phyloP scores from a whole-genome alignment of 2,113 vertebrate genomes.

The Noctilio leporinus region DNA sequence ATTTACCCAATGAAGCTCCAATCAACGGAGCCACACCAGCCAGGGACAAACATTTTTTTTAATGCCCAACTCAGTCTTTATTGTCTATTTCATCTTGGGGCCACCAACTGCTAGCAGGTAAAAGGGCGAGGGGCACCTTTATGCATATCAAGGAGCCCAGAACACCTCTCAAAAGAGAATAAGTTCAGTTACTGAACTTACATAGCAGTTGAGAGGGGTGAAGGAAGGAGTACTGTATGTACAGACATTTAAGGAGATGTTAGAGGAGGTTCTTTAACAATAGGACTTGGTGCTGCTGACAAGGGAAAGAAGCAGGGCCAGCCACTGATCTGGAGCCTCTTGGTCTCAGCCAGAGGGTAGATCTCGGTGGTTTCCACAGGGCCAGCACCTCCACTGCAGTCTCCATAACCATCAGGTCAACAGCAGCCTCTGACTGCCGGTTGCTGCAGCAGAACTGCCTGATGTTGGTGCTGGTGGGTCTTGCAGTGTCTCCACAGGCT shows the following conservation, averaged over 20 bases:
- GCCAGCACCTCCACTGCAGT: constrained; percentile 72
- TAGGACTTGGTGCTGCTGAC: neutral
- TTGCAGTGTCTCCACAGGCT: constrained; percentile 91
- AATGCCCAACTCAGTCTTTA: constrained; percentile 67
- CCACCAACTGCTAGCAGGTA: constrained; percentile 12
- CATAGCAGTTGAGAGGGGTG: neutral
- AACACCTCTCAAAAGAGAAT: neutral
- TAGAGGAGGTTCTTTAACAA: neutral
- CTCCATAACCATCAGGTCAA: constrained; percentile 63
- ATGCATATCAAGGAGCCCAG: neutral
- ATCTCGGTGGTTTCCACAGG: constrained; percentile 78
- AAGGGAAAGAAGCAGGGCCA: neutral
- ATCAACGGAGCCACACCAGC: too few species aligned
- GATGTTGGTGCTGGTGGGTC: constrained; percentile 80
- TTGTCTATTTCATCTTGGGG: constrained; percentile 38
- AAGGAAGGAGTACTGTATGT: neutral
- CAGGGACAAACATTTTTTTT: too few species aligned
- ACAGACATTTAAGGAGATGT: neutral
- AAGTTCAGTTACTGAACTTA: constrained; percentile 50
- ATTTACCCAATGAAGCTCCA: too few species aligned
- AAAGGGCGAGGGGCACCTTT: neutral
- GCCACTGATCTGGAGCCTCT: constrained; percentile 69
- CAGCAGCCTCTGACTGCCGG: constrained; percentile 52
- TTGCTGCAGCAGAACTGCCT: constrained; percentile 64
- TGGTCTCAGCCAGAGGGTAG: constrained; percentile 66